phyloP scores from a whole-genome alignment of 2,888 invertebrate genomes.

The Scaptomyza caliginosa region DNA sequence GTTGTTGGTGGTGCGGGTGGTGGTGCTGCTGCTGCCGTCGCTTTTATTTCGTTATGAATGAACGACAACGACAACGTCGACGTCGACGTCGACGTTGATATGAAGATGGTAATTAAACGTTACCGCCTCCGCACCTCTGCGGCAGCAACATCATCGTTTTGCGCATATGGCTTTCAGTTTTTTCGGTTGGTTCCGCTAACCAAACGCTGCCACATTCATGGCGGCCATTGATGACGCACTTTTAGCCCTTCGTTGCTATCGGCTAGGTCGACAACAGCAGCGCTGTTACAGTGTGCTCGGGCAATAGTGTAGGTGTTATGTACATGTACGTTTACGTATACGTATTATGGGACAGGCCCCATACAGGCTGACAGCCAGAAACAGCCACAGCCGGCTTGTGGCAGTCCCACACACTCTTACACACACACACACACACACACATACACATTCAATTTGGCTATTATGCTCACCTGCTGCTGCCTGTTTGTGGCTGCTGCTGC shows the following conservation, averaged over 20 bases:
- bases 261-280: slow-evolving; percentile 36
- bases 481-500: slow-evolving; percentile 9
- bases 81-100: slow-evolving; percentile 13
- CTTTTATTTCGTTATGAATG: slow-evolving; percentile 66
- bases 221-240: slow-evolving; percentile 82
- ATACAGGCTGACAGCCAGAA: neutral
- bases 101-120: slow-evolving; percentile 62
- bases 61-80: slow-evolving; percentile 32
- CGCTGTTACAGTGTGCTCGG: slow-evolving; percentile 3
- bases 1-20: slow-evolving; percentile 4
- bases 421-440: slow-evolving; percentile 5
- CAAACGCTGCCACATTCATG: slow-evolving; percentile 58
- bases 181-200: slow-evolving; percentile 44
- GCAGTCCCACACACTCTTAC: slow-evolving; percentile 21
- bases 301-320: slow-evolving; percentile 19
- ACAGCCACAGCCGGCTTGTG: slow-evolving; percentile 54
- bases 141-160: slow-evolving; percentile 9
- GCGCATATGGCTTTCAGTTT: slow-evolving; percentile 37
- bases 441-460: slow-evolving; percentile 53
- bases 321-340: neutral
- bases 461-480: slow-evolving; percentile 70
- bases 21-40: slow-evolving; percentile 1
- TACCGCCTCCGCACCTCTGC: slow-evolving; percentile 16
- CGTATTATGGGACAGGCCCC: slow-evolving; percentile 6
- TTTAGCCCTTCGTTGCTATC: slow-evolving; percentile 80